A percentile compares a stretch with the other conserved stretches of the same genome.
These are phyloP conservation scores for Orthosia gothica DNA, from an alignment of 2,888 invertebrate genomes.

Conservation along the genomic window DNA sequence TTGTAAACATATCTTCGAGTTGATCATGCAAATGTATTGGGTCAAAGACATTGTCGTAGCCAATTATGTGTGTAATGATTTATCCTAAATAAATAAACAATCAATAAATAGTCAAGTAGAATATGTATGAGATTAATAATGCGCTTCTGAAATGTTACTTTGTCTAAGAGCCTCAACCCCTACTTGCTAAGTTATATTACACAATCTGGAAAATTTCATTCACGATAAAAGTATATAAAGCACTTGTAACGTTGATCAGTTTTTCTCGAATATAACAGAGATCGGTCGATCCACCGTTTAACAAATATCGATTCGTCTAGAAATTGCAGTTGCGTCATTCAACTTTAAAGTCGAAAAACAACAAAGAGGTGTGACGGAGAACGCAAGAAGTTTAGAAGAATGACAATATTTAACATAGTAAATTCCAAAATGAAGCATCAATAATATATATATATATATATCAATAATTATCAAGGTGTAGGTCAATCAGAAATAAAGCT, in stretches of 20 bases:
- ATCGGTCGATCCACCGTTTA: background rate
- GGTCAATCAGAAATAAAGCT: too few species aligned
- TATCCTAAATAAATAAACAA: background rate
- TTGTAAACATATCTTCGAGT: background rate
- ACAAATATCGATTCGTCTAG: slow-evolving; percentile 36
- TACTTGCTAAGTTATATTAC: background rate
- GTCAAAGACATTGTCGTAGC: slow-evolving; percentile 34
- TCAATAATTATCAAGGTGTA: too few species aligned
- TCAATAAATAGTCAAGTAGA: background rate
- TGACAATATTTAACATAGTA: background rate
- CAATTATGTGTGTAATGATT: background rate
- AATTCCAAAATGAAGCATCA: too few species aligned
- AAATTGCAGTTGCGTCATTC: slow-evolving; percentile 35
- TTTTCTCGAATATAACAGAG: slow-evolving; percentile 15
- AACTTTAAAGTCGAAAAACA: slow-evolving; percentile 5
- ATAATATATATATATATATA: too few species aligned
- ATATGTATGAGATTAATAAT: background rate
- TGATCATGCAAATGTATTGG: slow-evolving; percentile 24
- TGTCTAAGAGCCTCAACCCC: too few species aligned
- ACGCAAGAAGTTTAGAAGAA: background rate
- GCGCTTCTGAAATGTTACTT: too few species aligned
- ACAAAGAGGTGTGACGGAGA: background rate
- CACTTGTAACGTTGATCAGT: background rate
- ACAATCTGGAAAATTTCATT: background rate
- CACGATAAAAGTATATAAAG: background rate